These are phyloP conservation scores for Daubentonia madagascariensis DNA, from an alignment of 2,113 vertebrate species.

Conservation along the genomic window DNA sequence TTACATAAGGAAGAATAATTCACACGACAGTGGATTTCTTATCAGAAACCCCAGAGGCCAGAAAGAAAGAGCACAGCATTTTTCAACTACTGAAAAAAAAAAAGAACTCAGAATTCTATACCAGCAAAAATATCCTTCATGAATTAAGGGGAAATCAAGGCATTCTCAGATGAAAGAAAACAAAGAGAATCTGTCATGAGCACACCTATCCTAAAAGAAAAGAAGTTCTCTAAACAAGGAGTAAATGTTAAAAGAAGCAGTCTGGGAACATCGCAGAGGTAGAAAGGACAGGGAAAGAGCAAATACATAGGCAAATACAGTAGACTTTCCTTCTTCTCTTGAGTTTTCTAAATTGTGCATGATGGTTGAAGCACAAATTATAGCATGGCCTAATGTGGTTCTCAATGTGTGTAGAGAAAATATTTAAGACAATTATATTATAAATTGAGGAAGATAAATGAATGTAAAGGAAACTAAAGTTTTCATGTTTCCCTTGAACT, in stretches of 20 bases:
- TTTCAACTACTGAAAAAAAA: background rate
- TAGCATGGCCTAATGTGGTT: background rate
- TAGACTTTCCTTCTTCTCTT: background rate
- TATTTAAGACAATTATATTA: background rate
- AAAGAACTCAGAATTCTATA: background rate
- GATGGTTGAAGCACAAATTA: background rate
- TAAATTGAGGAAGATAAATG: background rate
- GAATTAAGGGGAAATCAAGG: background rate
- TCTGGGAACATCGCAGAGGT: background rate
- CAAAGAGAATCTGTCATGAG: background rate
- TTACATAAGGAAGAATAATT: background rate
- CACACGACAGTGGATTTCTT: background rate
- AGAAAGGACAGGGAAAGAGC: background rate
- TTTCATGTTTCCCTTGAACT: background rate
- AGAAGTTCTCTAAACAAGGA: background rate
- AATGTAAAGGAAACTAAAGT: background rate
- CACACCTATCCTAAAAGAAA: background rate
- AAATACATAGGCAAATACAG: background rate
- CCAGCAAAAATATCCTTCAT: background rate
- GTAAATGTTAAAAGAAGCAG: background rate
- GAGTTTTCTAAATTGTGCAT: background rate
- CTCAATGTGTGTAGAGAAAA: background rate
- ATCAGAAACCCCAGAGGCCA: background rate
- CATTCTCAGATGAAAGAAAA: background rate
- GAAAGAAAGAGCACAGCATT: background rate